A percentile compares a stretch with the other conserved stretches of the same genome.
phyloP scores from a whole-genome alignment of 2,113 vertebrate species.

The Sciurus niger region DNA sequence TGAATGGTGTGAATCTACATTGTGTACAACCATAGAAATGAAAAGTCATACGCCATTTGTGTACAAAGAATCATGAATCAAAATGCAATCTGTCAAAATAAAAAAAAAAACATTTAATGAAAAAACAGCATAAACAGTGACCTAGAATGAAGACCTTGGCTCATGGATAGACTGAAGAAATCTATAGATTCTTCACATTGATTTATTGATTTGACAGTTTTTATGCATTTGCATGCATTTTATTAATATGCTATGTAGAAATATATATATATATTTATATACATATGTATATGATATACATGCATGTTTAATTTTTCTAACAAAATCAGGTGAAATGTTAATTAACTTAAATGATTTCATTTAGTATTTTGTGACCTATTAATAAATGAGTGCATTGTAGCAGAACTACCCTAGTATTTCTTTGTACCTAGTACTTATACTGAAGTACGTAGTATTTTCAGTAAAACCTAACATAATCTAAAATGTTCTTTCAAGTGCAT shows the following conservation, averaged over 20 bases:
- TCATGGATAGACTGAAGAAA: not conserved
- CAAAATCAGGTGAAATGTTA: not conserved
- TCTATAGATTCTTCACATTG: not conserved
- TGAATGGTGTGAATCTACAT: too few relatives aligned
- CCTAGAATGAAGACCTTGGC: not conserved
- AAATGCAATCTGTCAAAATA: too few relatives aligned
- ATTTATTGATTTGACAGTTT: not conserved
- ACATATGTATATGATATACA: too few relatives aligned
- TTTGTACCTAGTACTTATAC: not conserved
- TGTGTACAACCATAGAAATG: too few relatives aligned
- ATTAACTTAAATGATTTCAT: not conserved
- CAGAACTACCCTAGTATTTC: not conserved
- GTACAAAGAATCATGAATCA: too few relatives aligned
- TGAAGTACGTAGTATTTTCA: not conserved
- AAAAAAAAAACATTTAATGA: too few relatives aligned
- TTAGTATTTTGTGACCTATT: not conserved
- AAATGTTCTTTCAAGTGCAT: conserved; percentile 21
- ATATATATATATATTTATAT: not conserved
- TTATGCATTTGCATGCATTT: not conserved
- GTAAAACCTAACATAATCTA: not conserved
- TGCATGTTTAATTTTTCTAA: not conserved
- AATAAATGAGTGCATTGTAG: not conserved
- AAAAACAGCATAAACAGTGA: not conserved
- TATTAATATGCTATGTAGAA: not conserved
- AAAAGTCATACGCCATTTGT: too few relatives aligned